Base-by-base conservation (phyloP, 2,113 vertebrate genomes). In the Plectropomus leopardus region DNA sequence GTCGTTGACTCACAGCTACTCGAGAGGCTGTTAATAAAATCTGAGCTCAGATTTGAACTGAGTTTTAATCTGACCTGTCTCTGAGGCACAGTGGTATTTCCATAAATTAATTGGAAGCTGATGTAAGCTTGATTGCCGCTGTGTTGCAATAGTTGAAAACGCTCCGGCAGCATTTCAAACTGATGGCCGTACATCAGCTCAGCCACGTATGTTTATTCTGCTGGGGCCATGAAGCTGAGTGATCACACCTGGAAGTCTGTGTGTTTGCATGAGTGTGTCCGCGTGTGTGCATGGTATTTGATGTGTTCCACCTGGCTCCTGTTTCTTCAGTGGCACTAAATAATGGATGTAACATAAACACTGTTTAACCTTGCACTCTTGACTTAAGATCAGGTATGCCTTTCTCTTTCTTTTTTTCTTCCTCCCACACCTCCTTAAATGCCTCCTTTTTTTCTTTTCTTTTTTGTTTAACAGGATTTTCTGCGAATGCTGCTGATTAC, bases 401-500 rank as follows among this genome's bases (percentile, higher is more conserved):
- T 85, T 82, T 84, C 78, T 88, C 76, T 82, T 55, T 75, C 53
- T 61, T 72, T 76, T 60, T 75, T 21, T 68, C 63, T 61, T 69
- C 34, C 58, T 82, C 76, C 71, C 71, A 80, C 78, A 73, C 76
- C 51, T 85, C 60, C n/a, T 23, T 69, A 70, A 84, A 85, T 54
- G 34, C 54, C 57, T 86, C 23, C 10, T 65, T 88, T 77, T 86
- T 44, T 76, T 68, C 54, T 59, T 24, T 45, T 17, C 30, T 88
- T 86, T 51, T 58, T 90, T 55, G 23, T 94, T 92, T 89, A 92
- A 74, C 87, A 99, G 98, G 97, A 99, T 94, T 99, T 99, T 88
- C 96, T 99, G 89, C 94, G 86, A 90, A 96, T 96, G 96, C 88
- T 98, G 67, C 92, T 98, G 94, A 96, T 96, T 82, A 93, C 92